Evolutionary conservation across 1,140 invertebrate genomes (phyloP).

Genomic region (Pachypeltis micranthus): DNA sequence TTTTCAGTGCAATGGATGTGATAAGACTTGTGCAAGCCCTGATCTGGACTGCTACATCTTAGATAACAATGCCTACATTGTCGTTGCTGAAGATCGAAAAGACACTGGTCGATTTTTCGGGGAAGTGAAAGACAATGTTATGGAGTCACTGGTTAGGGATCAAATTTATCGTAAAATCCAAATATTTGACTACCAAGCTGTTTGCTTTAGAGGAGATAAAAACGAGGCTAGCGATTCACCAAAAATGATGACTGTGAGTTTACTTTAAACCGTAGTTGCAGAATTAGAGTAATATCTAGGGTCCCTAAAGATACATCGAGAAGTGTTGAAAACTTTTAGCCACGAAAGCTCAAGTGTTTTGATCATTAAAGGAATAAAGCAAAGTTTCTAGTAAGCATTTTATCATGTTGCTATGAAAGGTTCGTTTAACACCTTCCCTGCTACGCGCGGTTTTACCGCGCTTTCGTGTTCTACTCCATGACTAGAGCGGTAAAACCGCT

Average conservation of each 20-base stretch:
- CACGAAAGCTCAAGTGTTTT: neutral
- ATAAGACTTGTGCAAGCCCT: constrained; percentile 52
- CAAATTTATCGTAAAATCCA: constrained; percentile 63
- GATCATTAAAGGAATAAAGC: too few species aligned
- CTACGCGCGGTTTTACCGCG: too few species aligned
- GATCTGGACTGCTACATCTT: constrained; percentile 72
- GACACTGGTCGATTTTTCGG: constrained; percentile 81
- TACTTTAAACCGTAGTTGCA: too few species aligned
- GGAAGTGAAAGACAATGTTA: constrained; percentile 62
- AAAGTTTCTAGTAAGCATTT: too few species aligned
- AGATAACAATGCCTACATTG: constrained; percentile 80
- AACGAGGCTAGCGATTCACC: constrained; percentile 40
- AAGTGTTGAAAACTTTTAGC: neutral
- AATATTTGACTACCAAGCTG: constrained; percentile 80
- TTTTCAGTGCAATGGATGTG: constrained; percentile 20
- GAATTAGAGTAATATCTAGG: constrained; percentile 13
- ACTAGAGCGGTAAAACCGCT: too few species aligned
- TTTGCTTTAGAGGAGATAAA: constrained; percentile 51
- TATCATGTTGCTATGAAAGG: too few species aligned
- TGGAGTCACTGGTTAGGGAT: constrained; percentile 62
- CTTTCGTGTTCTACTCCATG: too few species aligned
- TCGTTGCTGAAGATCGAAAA: constrained; percentile 56
- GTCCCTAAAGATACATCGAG: neutral
- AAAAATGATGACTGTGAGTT: constrained; percentile 47
- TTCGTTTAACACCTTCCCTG: too few species aligned